Percentiles rank a stretch among this genome's conserved stretches.
Conservation (phyloP, 2,797 vertebrate species). For the Pseudomugil gertrudae region DNA sequence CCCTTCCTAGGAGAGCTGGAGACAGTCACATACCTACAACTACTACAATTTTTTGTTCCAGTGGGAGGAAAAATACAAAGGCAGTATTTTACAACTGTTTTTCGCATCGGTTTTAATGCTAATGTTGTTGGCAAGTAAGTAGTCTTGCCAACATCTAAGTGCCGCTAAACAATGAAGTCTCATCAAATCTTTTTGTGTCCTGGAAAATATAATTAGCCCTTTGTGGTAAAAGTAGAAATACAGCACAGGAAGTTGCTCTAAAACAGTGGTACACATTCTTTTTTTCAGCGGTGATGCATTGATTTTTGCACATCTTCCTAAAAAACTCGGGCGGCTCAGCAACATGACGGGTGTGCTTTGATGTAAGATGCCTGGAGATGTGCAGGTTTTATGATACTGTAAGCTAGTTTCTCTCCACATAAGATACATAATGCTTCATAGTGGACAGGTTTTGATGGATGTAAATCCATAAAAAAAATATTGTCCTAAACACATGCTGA, state of each 20-base stretch:
- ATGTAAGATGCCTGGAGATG: too few relatives aligned
- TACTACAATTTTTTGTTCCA: conserved; percentile 2
- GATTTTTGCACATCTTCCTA: background rate
- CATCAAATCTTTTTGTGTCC: background rate
- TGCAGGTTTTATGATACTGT: too few relatives aligned
- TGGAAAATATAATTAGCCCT: background rate
- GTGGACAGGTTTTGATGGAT: too few relatives aligned
- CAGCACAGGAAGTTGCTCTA: background rate
- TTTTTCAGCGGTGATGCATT: background rate
- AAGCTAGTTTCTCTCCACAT: too few relatives aligned
- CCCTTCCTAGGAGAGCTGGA: conserved; percentile 1
- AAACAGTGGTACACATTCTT: background rate
- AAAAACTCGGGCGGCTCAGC: background rate
- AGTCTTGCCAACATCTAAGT: background rate
- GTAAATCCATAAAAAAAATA: too few relatives aligned
- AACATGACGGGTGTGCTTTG: background rate
- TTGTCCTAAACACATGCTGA: too few relatives aligned
- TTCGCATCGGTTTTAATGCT: background rate
- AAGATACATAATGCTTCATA: too few relatives aligned
- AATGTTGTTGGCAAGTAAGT: background rate
- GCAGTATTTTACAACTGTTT: too few relatives aligned
- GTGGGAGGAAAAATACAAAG: background rate
- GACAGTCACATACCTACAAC: conserved; percentile 4
- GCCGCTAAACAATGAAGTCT: background rate
- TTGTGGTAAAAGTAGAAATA: background rate